phyloP scores from a whole-genome alignment of 2,797 vertebrate species.

The Tangara arthus region DNA sequence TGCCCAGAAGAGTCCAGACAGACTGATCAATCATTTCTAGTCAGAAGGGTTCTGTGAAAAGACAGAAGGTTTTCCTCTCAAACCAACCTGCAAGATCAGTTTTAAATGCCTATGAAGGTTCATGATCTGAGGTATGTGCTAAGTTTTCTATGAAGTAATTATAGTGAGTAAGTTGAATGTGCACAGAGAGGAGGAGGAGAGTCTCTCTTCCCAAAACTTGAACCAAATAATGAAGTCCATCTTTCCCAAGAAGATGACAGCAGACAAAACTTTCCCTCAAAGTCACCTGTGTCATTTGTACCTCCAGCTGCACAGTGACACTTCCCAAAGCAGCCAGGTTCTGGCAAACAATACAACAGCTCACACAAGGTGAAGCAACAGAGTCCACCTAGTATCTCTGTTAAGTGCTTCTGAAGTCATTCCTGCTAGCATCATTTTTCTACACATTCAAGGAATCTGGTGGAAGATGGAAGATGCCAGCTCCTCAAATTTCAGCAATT shows the following conservation, averaged over 20 bases:
- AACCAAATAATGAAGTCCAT: not conserved
- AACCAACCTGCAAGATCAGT: not conserved
- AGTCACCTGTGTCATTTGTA: not conserved
- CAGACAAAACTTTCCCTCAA: not conserved
- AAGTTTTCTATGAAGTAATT: not conserved
- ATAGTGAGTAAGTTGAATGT: not conserved
- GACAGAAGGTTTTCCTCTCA: not conserved
- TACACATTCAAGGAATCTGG: not conserved
- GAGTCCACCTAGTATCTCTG: not conserved
- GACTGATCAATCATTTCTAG: not conserved
- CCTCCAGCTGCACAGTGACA: not conserved
- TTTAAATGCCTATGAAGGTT: not conserved
- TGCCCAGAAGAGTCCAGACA: not conserved
- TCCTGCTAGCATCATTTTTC: not conserved
- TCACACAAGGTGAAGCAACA: not conserved
- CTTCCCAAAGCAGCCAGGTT: not conserved
- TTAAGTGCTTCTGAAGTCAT: not conserved
- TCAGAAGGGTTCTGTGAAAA: not conserved
- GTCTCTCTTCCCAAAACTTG: not conserved
- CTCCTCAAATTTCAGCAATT: not conserved
- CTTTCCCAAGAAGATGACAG: not conserved
- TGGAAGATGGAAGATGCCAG: not conserved
- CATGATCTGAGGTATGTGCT: not conserved
- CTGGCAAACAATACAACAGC: not conserved
- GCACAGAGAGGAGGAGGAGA: not conserved